Evolutionary conservation across 1,140 invertebrate species (phyloP).

Genomic region (Drosophila erecta): DNA sequence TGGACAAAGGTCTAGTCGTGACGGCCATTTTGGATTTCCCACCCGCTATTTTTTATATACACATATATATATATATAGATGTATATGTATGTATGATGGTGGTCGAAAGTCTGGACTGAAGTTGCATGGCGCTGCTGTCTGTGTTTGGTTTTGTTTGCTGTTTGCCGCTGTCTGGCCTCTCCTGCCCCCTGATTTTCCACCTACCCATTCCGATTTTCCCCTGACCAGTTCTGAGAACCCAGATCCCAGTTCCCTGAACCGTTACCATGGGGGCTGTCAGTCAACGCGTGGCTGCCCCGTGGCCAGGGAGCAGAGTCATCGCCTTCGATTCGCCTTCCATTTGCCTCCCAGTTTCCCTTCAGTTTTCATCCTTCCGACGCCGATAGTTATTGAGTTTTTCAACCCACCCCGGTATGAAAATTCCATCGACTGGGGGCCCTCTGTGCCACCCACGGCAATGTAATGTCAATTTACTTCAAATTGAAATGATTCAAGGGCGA

Average conservation of each 20-base stretch:
- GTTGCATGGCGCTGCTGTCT: slow-evolving; percentile 9
- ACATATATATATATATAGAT: background rate
- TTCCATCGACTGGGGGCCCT: slow-evolving; percentile 5
- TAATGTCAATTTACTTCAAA: slow-evolving; percentile 78
- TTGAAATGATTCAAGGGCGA: slow-evolving; percentile 78
- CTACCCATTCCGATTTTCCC: background rate
- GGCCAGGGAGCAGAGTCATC: slow-evolving; percentile 42
- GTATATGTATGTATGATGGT: background rate
- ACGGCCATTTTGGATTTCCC: slow-evolving; percentile 64
- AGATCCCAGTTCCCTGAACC: slow-evolving; percentile 26
- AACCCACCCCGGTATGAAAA: slow-evolving; percentile 15
- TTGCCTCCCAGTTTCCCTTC: background rate
- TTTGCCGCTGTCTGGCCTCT: slow-evolving; percentile 15
- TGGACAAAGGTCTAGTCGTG: slow-evolving; percentile 50
- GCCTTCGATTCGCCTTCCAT: slow-evolving; percentile 62
- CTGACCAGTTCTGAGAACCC: slow-evolving; percentile 36
- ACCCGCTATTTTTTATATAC: slow-evolving; percentile 3
- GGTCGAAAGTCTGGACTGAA: slow-evolving; percentile 13
- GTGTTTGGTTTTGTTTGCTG: slow-evolving; percentile 37
- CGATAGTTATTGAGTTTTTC: slow-evolving; percentile 76
- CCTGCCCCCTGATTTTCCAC: background rate
- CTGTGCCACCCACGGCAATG: slow-evolving; percentile 58
- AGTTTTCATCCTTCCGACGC: slow-evolving; percentile 30
- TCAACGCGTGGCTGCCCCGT: slow-evolving; percentile 63
- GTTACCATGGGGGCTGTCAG: slow-evolving; percentile 61